These are phyloP conservation scores for Platysternon megacephalum DNA, from an alignment of 2,113 vertebrate genomes.

Conservation along the genomic window DNA sequence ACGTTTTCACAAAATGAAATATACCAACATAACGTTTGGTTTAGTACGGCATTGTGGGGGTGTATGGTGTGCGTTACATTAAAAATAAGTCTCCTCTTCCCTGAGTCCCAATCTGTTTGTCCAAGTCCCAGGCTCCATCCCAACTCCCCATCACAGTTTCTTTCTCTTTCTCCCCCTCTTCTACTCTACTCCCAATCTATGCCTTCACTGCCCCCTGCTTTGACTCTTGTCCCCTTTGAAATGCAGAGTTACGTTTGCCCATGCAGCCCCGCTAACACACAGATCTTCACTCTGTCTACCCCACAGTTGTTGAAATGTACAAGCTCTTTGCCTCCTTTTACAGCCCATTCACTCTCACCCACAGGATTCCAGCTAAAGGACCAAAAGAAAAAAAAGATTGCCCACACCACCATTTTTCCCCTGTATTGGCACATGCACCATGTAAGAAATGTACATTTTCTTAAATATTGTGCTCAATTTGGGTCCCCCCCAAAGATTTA, in stretches of 20 bases:
- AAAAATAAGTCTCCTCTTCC: background rate
- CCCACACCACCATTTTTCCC: background rate
- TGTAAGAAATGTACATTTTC: background rate
- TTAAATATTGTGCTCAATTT: background rate
- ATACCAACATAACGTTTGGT: background rate
- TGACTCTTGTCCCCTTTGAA: background rate
- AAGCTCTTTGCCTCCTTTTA: background rate
- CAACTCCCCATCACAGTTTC: background rate
- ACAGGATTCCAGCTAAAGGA: background rate
- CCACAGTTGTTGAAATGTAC: background rate
- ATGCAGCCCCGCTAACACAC: too few relatives aligned
- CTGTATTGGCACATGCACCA: background rate
- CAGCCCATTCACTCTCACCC: background rate
- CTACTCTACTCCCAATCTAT: background rate
- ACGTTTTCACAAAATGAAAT: background rate
- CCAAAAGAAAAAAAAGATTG: background rate
- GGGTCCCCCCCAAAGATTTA: background rate
- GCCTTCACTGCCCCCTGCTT: background rate
- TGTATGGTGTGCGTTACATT: background rate
- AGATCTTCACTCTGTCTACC: background rate
- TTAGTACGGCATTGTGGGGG: background rate
- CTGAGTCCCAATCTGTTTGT: background rate
- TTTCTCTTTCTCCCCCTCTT: background rate
- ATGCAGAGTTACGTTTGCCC: background rate
- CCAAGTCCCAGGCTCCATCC: background rate